Conservation (phyloP, 2,113 vertebrate species). For the Salvelinus namaycush region DNA sequence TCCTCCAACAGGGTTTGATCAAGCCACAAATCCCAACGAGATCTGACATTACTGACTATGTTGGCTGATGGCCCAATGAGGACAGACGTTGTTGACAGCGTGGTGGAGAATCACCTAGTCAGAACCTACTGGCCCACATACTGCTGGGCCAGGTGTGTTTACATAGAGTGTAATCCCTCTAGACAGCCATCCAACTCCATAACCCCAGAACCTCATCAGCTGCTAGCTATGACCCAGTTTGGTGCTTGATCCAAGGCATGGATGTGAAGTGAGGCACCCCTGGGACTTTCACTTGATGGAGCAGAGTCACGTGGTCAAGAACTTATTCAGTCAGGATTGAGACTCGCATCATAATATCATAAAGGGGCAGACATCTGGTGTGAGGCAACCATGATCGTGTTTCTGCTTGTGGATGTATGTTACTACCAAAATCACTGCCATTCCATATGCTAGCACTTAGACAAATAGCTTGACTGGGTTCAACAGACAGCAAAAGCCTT, state of each 20-base stretch:
- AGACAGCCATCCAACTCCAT: constrained; percentile 33
- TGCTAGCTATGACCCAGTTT: constrained; percentile 31
- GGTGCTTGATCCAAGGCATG: constrained; percentile 31
- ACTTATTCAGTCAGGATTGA: constrained; percentile 24
- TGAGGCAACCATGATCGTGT: constrained; percentile 31
- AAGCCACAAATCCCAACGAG: constrained; percentile 39
- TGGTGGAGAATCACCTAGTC: constrained; percentile 57
- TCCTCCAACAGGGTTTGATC: too few species aligned
- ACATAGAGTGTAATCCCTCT: constrained; percentile 31
- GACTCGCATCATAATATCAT: constrained; percentile 15
- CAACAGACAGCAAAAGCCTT: constrained; percentile 44
- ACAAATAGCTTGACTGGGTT: constrained; percentile 47
- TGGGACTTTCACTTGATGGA: constrained; percentile 15
- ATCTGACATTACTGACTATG: constrained; percentile 24
- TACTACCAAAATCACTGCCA: constrained; percentile 31
- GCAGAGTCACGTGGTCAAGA: constrained; percentile 5
- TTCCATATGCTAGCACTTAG: constrained; percentile 57
- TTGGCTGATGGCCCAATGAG: constrained; percentile 29
- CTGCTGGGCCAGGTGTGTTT: constrained; percentile 56
- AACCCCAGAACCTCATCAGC: constrained; percentile 32
- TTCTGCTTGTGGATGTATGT: neutral
- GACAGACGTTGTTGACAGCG: constrained; percentile 50
- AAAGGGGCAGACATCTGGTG: constrained; percentile 40
- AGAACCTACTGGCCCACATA: neutral
- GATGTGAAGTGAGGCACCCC: constrained; percentile 29